These are phyloP conservation scores for Uloborus diversus DNA, from an alignment of 1,140 invertebrate genomes.

Conservation along the genomic window DNA sequence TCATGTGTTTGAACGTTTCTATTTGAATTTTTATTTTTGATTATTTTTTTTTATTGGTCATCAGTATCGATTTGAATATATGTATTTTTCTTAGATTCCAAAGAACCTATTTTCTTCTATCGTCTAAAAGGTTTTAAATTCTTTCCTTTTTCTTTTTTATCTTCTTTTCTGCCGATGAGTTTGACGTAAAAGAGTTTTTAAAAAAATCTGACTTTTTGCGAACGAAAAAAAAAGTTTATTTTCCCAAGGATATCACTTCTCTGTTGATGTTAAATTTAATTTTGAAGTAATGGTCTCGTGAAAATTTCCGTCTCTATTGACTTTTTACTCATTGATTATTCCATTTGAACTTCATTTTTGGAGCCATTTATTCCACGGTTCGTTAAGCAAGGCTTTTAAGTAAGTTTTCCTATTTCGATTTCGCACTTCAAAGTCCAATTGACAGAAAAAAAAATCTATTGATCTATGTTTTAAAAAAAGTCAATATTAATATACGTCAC, in stretches of 20 bases:
- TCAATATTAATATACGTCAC: no score
- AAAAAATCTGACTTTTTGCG: constrained; percentile 10
- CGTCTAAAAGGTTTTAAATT: constrained; percentile 40
- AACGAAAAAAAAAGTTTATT: constrained; percentile 29
- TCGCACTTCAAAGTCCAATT: no score
- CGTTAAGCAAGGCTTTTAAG: no score
- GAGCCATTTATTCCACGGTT: no score
- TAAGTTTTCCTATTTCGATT: no score
- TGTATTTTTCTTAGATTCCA: constrained; percentile 24
- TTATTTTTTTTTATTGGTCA: constrained; percentile 49
- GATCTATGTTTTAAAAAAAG: no score
- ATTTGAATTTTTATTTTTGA: constrained; percentile 18
- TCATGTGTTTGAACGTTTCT: constrained; percentile 18
- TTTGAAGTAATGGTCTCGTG: constrained; percentile 25
- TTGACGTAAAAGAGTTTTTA: not conserved
- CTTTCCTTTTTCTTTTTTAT: constrained; percentile 24
- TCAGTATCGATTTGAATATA: constrained; percentile 46
- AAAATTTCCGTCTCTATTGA: constrained; percentile 11
- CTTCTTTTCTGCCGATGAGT: constrained; percentile 1
- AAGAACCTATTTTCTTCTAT: not conserved
- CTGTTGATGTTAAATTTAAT: constrained; percentile 26
- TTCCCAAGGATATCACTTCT: not conserved
- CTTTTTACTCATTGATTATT: not conserved
- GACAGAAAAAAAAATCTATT: no score
- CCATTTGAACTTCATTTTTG: no score